Percentiles rank a stretch among this genome's conserved stretches.
These are phyloP conservation scores for Xenus cinereus DNA, from an alignment of 2,113 vertebrate genomes.

Conservation along the genomic window DNA sequence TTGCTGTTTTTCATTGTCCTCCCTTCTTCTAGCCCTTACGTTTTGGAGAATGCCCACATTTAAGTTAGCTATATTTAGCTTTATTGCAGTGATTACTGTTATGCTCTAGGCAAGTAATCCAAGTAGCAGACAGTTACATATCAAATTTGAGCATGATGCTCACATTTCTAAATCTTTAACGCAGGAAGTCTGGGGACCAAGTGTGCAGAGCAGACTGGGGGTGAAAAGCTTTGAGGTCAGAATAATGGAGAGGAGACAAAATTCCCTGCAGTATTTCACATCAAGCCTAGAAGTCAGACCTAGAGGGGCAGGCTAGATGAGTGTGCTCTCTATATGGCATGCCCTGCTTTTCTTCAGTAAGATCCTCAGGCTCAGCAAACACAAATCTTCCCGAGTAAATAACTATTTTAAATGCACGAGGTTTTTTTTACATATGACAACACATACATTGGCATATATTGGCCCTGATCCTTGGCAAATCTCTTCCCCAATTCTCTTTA, in stretches of 20 bases:
- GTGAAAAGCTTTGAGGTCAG: neutral
- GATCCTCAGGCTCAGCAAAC: neutral
- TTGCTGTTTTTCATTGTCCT: neutral
- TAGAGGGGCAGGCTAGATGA: neutral
- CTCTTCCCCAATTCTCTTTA: neutral
- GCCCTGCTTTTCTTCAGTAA: neutral
- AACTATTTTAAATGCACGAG: neutral
- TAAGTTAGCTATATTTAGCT: neutral
- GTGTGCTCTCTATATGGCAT: neutral
- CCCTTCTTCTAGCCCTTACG: neutral
- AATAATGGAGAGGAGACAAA: neutral
- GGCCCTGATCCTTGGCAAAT: neutral
- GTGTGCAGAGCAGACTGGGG: neutral
- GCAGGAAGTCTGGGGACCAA: neutral
- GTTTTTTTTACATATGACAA: neutral
- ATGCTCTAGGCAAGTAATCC: neutral
- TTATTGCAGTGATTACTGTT: neutral
- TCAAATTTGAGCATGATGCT: neutral
- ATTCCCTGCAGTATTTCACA: neutral
- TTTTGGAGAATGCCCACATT: neutral
- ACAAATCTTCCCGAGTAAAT: neutral
- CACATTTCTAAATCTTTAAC: neutral
- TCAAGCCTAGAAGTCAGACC: neutral
- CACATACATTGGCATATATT: neutral
- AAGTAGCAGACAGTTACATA: neutral